These are phyloP conservation scores for Papilio glaucus DNA, from an alignment of 1,140 invertebrate genomes.

Conservation along the genomic window DNA sequence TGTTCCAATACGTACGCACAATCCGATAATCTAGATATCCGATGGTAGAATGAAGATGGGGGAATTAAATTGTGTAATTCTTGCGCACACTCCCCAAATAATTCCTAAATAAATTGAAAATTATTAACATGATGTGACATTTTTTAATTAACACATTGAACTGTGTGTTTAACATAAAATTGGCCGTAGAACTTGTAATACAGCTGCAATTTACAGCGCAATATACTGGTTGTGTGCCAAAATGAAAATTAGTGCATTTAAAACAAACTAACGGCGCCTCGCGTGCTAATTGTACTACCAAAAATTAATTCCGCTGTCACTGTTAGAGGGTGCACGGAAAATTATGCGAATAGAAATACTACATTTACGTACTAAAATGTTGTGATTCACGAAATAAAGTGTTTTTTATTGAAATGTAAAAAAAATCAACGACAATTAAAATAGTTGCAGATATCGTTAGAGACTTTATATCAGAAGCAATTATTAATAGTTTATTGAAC, in stretches of 20 bases:
- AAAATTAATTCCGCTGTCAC: constrained; percentile 33
- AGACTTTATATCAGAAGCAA: no score
- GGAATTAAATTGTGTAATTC: no score
- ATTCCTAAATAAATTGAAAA: background rate
- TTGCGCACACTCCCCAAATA: no score
- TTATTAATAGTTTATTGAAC: no score
- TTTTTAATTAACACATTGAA: constrained; percentile 15
- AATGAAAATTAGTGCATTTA: constrained; percentile 34
- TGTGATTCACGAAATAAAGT: background rate
- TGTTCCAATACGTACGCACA: no score
- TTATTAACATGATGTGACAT: background rate
- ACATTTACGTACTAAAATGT: constrained; percentile 2
- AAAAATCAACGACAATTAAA: no score
- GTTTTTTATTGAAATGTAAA: background rate
- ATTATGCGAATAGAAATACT: constrained; percentile 19
- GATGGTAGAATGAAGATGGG: no score
- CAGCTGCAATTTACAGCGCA: constrained; percentile 14
- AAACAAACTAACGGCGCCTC: constrained; percentile 19
- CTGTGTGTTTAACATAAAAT: constrained; percentile 12
- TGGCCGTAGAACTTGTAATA: constrained; percentile 26
- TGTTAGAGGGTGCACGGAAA: background rate
- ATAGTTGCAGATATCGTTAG: no score
- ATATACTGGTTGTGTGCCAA: constrained; percentile 30
- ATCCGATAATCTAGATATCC: no score
- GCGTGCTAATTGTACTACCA: constrained; percentile 28